Evolutionary conservation across 1,140 invertebrate species (phyloP), one percentile per base, ranked within the genome.

Genomic region (Apis cerana): DNA sequence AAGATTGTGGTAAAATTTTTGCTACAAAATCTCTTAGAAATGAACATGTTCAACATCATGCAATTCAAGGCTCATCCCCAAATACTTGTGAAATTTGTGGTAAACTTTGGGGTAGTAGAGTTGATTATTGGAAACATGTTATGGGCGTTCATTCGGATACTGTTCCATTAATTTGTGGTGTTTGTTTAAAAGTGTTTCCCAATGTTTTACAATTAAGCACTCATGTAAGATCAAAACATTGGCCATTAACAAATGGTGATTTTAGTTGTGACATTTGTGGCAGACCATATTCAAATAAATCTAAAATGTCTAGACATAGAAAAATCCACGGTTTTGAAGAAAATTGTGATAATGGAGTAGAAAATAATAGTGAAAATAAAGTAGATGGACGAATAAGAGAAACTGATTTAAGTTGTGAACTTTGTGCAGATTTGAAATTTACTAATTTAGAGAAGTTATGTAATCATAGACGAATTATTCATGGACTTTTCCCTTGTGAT

Each of bases 401-500:
- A 13, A 69, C 85, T 2, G 91, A 95, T 58, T 88, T 94, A 15
- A 93, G 85, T 27, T 95, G 95, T 84, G 93, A 94, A 10, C 89
- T 92, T 19, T 95, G 94, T 67, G 90, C 91, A 4, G 91, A 94
- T 58, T 69, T 93, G 0, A 93, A 89, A 68, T 95, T 95, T 78
- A 77, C 91, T 12, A 93, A 89, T 58, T 91, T 95, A 33, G 94
- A 95, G 54, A 94, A 95, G 56, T 92, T 96, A 15, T 94, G 94
- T 69, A 93, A 94, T 76, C 96, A 96, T 88, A 90, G 95, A n/a
- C 90, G 95, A 75, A 92, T 93, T 23, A 88, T 92, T 54, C 96
- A 96, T 84, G 93, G 93, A 33, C 93, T 96, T 7, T 95, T 95
- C 78, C 95, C 95, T 4, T 96, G 96, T 82, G 96, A 96, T 90